These are phyloP conservation scores for Aldrovandia affinis DNA, from an alignment of 2,797 vertebrate genomes.

Conservation along the genomic window DNA sequence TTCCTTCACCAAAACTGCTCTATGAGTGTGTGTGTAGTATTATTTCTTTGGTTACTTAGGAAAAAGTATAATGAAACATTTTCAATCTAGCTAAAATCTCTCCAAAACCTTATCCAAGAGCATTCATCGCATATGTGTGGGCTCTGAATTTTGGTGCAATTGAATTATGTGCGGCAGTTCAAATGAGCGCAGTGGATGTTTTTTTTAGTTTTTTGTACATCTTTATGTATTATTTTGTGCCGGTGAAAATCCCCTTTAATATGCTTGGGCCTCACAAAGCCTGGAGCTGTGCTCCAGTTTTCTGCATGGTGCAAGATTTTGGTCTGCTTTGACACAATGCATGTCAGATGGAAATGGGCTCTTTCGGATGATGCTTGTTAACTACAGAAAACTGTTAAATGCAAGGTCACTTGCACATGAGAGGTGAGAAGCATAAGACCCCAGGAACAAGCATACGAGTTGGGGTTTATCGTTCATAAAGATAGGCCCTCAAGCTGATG, in stretches of 20 bases:
- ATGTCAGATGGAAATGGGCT: not conserved
- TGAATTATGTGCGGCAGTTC: no score
- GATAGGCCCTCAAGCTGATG: slow-evolving; percentile 24
- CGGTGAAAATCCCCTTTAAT: no score
- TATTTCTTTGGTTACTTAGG: not conserved
- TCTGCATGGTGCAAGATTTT: not conserved
- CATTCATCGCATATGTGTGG: no score
- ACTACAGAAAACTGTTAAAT: slow-evolving; percentile 49
- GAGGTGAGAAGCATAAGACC: not conserved
- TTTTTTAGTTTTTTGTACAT: no score
- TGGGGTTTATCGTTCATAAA: slow-evolving; percentile 37
- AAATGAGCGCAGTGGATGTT: no score
- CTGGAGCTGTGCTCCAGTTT: no score
- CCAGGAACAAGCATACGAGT: slow-evolving; percentile 34
- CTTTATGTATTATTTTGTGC: no score
- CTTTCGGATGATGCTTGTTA: not conserved
- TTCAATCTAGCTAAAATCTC: not conserved
- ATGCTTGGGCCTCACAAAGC: no score
- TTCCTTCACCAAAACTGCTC: not conserved
- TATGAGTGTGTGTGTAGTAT: not conserved
- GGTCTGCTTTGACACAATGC: not conserved
- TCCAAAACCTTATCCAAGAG: no score
- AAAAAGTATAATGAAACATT: not conserved
- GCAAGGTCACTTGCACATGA: slow-evolving; percentile 41
- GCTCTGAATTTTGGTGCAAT: no score